Percentiles rank a stretch among this genome's conserved stretches.
Evolutionary conservation across 2,113 vertebrate genomes (phyloP).

Genomic region (Siphamia tubifer): DNA sequence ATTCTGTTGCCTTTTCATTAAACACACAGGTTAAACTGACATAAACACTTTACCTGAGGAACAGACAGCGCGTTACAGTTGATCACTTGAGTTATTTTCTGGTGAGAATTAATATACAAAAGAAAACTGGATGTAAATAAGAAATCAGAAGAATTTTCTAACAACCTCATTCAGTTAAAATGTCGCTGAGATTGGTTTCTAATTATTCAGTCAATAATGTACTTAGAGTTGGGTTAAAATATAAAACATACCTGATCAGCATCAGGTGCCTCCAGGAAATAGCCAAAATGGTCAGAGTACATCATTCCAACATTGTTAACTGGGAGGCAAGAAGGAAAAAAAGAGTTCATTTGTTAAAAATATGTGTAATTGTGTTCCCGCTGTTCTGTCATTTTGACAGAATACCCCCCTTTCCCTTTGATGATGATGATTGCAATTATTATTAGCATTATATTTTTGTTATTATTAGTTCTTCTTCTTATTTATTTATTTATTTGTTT

Average conservation of each 20-base stretch:
- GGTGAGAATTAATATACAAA: not conserved
- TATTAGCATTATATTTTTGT: no score
- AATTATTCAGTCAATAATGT: no score
- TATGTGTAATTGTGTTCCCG: no score
- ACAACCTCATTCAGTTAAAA: no score
- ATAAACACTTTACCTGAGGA: conserved; percentile 64
- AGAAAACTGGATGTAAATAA: not conserved
- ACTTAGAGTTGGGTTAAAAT: no score
- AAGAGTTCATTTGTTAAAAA: not conserved
- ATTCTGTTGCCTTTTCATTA: not conserved
- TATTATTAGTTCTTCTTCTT: no score
- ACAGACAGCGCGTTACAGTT: conserved; percentile 81
- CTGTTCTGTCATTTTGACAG: no score
- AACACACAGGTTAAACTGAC: no score
- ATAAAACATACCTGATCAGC: conserved; percentile 61
- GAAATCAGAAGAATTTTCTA: not conserved
- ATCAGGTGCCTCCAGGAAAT: conserved; percentile 74
- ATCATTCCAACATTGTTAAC: conserved; percentile 83
- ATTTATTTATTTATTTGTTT: no score
- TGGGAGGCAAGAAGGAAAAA: conserved; percentile 32
- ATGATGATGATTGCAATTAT: no score
- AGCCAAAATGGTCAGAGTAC: conserved; percentile 53
- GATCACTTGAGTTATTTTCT: conserved; percentile 78
- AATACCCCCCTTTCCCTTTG: no score
- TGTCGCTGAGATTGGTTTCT: no score